phyloP scores from a whole-genome alignment of 2,113 vertebrate genomes.

The Odobenus rosmarus region DNA sequence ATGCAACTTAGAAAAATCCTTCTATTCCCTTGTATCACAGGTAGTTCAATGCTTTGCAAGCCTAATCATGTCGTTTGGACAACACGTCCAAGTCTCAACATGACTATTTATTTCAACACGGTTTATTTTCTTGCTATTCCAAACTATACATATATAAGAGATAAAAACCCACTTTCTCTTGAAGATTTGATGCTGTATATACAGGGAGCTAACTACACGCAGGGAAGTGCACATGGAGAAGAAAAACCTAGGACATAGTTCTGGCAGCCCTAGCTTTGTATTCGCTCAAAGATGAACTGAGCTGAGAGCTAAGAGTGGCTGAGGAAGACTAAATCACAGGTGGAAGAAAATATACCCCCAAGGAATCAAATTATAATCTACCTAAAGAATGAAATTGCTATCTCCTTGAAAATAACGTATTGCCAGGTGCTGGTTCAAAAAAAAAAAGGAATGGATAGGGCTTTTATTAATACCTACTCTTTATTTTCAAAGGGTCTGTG shows the following conservation, averaged over 20 bases:
- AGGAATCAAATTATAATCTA: constrained; percentile 23
- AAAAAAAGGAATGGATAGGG: not conserved
- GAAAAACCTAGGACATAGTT: not conserved
- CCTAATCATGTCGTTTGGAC: not conserved
- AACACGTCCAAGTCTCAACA: not conserved
- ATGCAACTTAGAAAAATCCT: not conserved
- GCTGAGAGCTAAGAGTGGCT: not conserved
- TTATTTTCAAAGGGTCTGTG: not conserved
- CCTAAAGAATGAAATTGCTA: constrained; percentile 14
- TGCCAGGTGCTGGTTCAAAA: not conserved
- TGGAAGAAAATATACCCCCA: not conserved
- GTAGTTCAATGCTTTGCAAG: not conserved
- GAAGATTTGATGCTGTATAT: not conserved
- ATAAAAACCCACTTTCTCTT: not conserved
- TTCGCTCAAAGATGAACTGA: not conserved
- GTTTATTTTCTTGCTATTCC: not conserved
- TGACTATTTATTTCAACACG: not conserved
- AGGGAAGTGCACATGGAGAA: not conserved
- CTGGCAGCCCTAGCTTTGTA: not conserved
- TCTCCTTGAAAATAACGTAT: constrained; percentile 31
- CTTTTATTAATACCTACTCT: constrained; percentile 7
- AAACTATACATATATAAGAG: not conserved
- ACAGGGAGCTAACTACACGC: not conserved
- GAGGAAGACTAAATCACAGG: not conserved
- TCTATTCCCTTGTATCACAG: not conserved